Conservation (phyloP, 37 sponge, comb jelly and placozoan species). For the Aphrocallistes beatrix region DNA sequence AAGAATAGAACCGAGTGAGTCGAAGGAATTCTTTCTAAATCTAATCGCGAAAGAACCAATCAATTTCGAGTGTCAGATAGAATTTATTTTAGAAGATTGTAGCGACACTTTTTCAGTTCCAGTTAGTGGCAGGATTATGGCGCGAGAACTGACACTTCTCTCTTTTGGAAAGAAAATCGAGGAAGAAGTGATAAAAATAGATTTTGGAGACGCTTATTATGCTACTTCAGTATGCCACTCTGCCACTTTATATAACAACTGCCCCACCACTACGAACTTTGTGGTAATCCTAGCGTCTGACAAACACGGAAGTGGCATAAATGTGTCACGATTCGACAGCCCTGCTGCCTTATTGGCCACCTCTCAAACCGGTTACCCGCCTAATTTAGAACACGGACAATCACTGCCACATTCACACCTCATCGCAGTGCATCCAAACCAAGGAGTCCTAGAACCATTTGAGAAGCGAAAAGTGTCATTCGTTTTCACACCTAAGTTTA, state of each 20-base stretch:
- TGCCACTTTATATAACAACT: background rate
- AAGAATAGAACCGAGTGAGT: background rate
- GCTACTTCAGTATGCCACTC: background rate
- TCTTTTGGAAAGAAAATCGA: background rate
- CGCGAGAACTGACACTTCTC: background rate
- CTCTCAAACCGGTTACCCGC: background rate
- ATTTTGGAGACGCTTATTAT: background rate
- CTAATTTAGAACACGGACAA: background rate
- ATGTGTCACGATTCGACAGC: background rate
- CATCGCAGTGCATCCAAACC: background rate
- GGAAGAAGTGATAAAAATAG: background rate
- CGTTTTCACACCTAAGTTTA: background rate
- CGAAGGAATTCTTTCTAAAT: background rate
- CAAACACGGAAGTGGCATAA: background rate
- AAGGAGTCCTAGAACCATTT: background rate
- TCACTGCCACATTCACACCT: background rate
- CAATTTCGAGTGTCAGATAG: background rate
- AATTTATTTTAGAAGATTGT: background rate
- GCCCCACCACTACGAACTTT: background rate
- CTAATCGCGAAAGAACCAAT: background rate
- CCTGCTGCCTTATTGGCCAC: background rate
- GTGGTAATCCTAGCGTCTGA: background rate
- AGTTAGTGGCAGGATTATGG: conserved; percentile 4
- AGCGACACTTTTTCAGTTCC: background rate
- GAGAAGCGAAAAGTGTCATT: background rate